phyloP scores from a whole-genome alignment of 2,888 invertebrate species.

The Nowickia ferox region DNA sequence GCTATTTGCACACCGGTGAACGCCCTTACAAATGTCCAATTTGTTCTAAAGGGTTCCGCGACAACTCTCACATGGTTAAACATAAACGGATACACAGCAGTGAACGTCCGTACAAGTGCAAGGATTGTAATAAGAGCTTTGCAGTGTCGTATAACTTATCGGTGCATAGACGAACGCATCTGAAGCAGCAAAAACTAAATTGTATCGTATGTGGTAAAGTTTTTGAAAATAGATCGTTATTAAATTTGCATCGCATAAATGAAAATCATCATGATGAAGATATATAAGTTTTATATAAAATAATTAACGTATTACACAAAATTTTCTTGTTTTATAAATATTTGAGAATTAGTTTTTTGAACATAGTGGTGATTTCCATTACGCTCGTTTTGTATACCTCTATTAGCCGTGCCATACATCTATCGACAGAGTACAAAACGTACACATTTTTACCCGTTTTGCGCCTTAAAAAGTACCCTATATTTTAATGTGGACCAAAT shows the following conservation, averaged over 20 bases:
- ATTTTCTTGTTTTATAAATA: too few relatives aligned
- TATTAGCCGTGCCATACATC: too few relatives aligned
- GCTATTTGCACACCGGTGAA: conserved; percentile 87
- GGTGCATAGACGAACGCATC: conserved; percentile 52
- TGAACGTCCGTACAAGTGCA: conserved; percentile 54
- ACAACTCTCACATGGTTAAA: conserved; percentile 25
- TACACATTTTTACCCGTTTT: too few relatives aligned
- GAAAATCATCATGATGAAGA: conserved; percentile 60
- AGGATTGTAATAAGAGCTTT: conserved; percentile 60
- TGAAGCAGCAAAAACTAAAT: conserved; percentile 48
- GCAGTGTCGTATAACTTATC: conserved; percentile 57
- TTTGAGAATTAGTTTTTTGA: too few relatives aligned
- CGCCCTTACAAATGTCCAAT: conserved; percentile 86
- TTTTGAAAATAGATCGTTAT: conserved; percentile 50
- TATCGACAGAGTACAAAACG: too few relatives aligned
- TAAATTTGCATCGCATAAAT: conserved; percentile 61
- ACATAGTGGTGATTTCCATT: too few relatives aligned
- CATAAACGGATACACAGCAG: conserved; percentile 54
- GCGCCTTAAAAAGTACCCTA: too few relatives aligned
- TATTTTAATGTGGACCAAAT: too few relatives aligned
- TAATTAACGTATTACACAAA: too few relatives aligned
- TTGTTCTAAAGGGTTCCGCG: conserved; percentile 78
- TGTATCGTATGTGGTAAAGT: conserved; percentile 53
- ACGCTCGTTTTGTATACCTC: too few relatives aligned
- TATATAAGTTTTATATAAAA: conserved; percentile 8